Conservation (phyloP, 2,888 invertebrate species). For the Drosophila meridiana region DNA sequence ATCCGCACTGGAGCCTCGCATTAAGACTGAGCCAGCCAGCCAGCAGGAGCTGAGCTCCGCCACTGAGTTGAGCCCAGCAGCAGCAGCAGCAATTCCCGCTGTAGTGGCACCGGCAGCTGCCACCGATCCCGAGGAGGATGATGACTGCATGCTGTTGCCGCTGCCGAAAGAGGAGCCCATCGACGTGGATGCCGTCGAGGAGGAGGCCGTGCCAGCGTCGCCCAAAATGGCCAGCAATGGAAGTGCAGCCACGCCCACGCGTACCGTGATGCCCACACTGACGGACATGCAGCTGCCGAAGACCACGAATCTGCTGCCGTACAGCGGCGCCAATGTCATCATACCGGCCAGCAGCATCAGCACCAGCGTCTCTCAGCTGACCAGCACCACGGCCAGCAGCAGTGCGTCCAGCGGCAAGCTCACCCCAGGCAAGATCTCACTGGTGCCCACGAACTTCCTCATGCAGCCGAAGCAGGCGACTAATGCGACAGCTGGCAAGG, state of each 20-base stretch:
- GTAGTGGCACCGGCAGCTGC: conserved; percentile 14
- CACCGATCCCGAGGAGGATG: conserved; percentile 55
- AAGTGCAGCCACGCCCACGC: conserved; percentile 11
- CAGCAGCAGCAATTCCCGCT: conserved; percentile 1
- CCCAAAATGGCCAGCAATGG: background rate
- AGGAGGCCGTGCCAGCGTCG: conserved; percentile 2
- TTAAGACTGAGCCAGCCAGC: conserved; percentile 66
- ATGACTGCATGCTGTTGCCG: conserved; percentile 61
- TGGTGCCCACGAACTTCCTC: conserved; percentile 85
- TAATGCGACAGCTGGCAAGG: conserved; percentile 36
- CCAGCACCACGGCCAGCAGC: conserved; percentile 43
- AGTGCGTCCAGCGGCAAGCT: conserved; percentile 35
- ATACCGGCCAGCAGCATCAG: conserved; percentile 55
- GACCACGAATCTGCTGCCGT: conserved; percentile 49
- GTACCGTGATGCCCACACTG: conserved; percentile 60
- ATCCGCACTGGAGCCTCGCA: conserved; percentile 29
- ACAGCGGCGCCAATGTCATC: conserved; percentile 53
- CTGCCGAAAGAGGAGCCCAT: conserved; percentile 84
- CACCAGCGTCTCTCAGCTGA: conserved; percentile 47
- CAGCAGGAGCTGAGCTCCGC: conserved; percentile 24
- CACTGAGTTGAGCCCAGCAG: background rate
- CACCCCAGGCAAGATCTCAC: conserved; percentile 82
- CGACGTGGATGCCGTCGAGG: conserved; percentile 82
- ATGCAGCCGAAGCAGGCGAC: conserved; percentile 78
- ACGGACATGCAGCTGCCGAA: conserved; percentile 77